Base-by-base conservation (phyloP, 2,113 vertebrate genomes). In the Echinops telfairi region DNA sequence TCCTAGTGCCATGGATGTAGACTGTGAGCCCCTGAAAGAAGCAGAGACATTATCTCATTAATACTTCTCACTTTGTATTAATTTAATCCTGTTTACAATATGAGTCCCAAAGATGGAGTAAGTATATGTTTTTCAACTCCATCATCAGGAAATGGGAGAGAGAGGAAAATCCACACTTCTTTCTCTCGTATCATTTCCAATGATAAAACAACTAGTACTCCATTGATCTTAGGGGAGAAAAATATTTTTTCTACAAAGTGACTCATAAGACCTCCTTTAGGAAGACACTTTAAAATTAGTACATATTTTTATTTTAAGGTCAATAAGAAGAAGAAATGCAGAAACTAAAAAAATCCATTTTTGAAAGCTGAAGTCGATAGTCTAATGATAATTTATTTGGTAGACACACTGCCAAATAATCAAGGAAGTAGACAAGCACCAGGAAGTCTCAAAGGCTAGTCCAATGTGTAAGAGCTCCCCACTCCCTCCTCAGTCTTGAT, bases 281-380 rank as follows among this genome's bases (percentile, higher is more conserved):
- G 0, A 89, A 91, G 6, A 3, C 11, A 6, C 15, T 5, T 40
- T 53, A 1, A 15, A 11, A 15, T n/a, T 17, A 31, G 33, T 7
- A 19, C 3, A 40, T 5, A 20, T 6, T n/a, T 8, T 90, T 36
- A 4, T 53, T 11, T 9, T 27, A 57, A 64, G 31, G 11, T 22
- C 3, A 27, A 40, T 27, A 66, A 40, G 31, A 40, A 79, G 29
- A 76, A 57, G 15, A 47, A 15, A n/a, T 22, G 0, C 15, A 53
- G 27, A 66, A 1, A 0, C 12, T 78, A 36, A 66, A 23, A 64
- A 23, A 79, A 6, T 4, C 20, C 6, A 29, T 5, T 53, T 22
- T 12, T 82, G 31, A 77, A 60, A 33, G n/a, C 29, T 29, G 1
- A 11, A 1, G 1, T 70, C 36, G 15, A 0, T 4, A 6, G 0